phyloP scores from a whole-genome alignment of 1,140 invertebrate species.

The Myzus persicae region DNA sequence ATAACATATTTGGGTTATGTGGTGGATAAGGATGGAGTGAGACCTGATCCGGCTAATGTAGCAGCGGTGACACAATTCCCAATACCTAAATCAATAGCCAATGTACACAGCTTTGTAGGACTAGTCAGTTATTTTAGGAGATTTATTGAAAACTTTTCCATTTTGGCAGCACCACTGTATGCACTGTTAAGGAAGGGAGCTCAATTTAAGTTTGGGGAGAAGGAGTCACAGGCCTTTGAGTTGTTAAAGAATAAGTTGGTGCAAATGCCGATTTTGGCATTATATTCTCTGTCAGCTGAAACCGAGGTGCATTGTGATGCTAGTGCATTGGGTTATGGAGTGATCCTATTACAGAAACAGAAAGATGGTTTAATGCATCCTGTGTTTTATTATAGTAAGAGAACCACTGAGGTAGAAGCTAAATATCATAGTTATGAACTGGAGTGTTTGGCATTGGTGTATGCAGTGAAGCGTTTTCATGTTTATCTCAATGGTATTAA shows the following conservation, averaged over 20 bases:
- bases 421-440: slow-evolving; percentile 43
- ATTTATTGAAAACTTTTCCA: background rate
- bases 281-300: slow-evolving; percentile 18
- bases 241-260: background rate
- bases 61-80: too few relatives aligned
- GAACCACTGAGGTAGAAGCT: background rate
- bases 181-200: background rate
- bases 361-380: slow-evolving; percentile 4
- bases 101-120: too few relatives aligned
- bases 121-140: too few relatives aligned
- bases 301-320: slow-evolving; percentile 33
- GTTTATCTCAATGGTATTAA: slow-evolving; percentile 43
- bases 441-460: slow-evolving; percentile 3
- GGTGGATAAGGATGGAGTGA: too few relatives aligned
- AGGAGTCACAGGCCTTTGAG: background rate
- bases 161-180: background rate
- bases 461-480: slow-evolving; percentile 12
- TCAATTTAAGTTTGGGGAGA: slow-evolving; percentile 4
- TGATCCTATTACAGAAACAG: slow-evolving; percentile 15
- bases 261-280: background rate
- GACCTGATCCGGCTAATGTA: too few relatives aligned
- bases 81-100: too few relatives aligned
- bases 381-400: slow-evolving; percentile 38
- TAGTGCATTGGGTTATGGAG: slow-evolving; percentile 18
- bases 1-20: too few relatives aligned